Evolutionary conservation across 2,797 vertebrate species (phyloP).

Genomic region (Thunnus albacares): DNA sequence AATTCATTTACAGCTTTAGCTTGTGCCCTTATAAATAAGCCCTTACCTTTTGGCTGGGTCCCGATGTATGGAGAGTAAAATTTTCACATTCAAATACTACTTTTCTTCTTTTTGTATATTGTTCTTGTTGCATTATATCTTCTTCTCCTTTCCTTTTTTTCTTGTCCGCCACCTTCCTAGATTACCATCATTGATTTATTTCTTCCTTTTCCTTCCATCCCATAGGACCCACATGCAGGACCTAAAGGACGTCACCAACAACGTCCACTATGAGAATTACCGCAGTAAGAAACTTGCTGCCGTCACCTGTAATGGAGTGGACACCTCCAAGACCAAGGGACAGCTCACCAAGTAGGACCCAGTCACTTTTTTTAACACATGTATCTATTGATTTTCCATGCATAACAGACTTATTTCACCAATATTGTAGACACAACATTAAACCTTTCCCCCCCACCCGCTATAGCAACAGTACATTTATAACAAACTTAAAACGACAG

Average conservation of each 20-base stretch:
- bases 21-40: neutral
- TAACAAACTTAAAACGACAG: too few relatives aligned
- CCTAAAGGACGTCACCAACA: slow-evolving; percentile 88
- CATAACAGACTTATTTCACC: too few relatives aligned
- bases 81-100: too few relatives aligned
- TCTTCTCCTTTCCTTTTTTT: neutral
- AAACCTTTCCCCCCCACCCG: too few relatives aligned
- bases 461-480: too few relatives aligned
- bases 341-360: slow-evolving; percentile 84
- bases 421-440: too few relatives aligned
- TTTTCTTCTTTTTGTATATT: too few relatives aligned
- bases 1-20: neutral
- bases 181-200: neutral
- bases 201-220: neutral
- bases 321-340: slow-evolving; percentile 83
- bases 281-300: slow-evolving; percentile 87
- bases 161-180: neutral
- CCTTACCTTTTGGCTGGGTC: too few relatives aligned
- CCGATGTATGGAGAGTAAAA: too few relatives aligned
- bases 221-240: slow-evolving; percentile 88
- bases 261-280: slow-evolving; percentile 88
- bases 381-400: too few relatives aligned
- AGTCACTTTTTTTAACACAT: neutral
- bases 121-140: neutral
- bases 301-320: slow-evolving; percentile 87